Base-by-base conservation (phyloP, 2,113 vertebrate genomes). In the Chunga burmeisteri region DNA sequence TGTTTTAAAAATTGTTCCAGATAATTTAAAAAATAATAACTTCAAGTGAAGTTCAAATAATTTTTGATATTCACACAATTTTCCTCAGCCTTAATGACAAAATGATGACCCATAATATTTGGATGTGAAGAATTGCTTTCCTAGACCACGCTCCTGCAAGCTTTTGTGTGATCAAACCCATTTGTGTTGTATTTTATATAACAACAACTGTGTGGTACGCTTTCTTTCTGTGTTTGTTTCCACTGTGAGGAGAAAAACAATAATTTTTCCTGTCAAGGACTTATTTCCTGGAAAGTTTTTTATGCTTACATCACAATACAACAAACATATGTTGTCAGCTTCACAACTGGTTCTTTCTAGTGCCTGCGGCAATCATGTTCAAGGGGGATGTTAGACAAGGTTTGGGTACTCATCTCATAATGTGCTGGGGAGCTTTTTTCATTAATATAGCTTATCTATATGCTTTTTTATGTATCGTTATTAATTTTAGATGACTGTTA, bases 251-350 rank as follows among this genome's bases (percentile, higher is more conserved):
- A 74, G 19, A 13, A 71, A 49, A 88, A 23, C 0, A 14, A 67
- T 38, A 3, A 4, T 53, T 77, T 42, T 38, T 53, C 14, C 49
- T 52, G 52, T 34, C 44, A 16, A 29, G 72, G 47, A 44, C 5
- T 66, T 21, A 10, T 53, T 79, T 79, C 15, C 81, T 40, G 71
- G 38, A 7, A 75, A n/a, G 20, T 18, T 23, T 23, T 56, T 84
- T 20, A 7, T 11, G 8, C 14, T 11, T 46, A 49, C 0, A 0
- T 1, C 3, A 19, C 34, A 34, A 13, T 3, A 4, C 14, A 79
- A 46, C 16, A 25, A 29, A 13, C 8, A 7, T 2, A n/a, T 1
- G 0, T 9, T 44, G 50, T 14, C 50, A 62, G 21, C 55, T 82
- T 83, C 88, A 22, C 11, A 32, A 0, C 11, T 27, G 36, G 6